Conservation (phyloP, 1,140 invertebrate genomes). For the Frieseomelitta varia region DNA sequence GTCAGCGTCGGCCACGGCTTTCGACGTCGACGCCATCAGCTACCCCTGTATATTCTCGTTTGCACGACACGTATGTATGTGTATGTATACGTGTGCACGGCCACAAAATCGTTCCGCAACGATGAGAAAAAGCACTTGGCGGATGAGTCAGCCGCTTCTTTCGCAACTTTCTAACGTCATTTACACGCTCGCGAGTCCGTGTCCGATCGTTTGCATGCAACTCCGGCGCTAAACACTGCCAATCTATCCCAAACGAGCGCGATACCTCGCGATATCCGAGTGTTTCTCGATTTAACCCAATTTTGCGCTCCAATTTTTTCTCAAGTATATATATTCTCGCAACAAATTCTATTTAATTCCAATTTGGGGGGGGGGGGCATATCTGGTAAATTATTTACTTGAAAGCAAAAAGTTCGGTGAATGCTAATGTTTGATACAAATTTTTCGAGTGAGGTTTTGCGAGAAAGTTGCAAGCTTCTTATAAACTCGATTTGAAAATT, state of each 20-base stretch:
- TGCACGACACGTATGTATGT: not conserved
- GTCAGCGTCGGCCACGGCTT: not conserved
- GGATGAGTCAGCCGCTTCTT: constrained; percentile 71
- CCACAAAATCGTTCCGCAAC: constrained; percentile 60
- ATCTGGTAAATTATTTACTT: too few species aligned
- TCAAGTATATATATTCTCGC: too few species aligned
- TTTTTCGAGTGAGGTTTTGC: too few species aligned
- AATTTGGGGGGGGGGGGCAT: too few species aligned
- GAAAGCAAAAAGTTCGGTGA: too few species aligned
- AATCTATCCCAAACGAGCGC: not conserved
- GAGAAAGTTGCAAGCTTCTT: too few species aligned
- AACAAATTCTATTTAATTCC: too few species aligned
- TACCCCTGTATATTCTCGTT: not conserved
- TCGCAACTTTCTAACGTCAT: constrained; percentile 74
- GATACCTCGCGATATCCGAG: not conserved
- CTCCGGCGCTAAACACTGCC: not conserved
- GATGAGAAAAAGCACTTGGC: constrained; percentile 58
- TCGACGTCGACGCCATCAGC: not conserved
- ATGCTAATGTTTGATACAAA: too few species aligned
- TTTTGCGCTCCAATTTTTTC: too few species aligned
- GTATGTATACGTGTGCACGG: not conserved
- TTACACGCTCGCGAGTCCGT: constrained; percentile 63
- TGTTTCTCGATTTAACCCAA: too few species aligned
- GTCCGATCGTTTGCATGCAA: constrained; percentile 5
- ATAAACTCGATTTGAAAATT: too few species aligned